A percentile compares a stretch with the other conserved stretches of the same genome.
These are phyloP conservation scores for Cygnus atratus DNA, from an alignment of 2,113 vertebrate genomes.

Conservation along the genomic window DNA sequence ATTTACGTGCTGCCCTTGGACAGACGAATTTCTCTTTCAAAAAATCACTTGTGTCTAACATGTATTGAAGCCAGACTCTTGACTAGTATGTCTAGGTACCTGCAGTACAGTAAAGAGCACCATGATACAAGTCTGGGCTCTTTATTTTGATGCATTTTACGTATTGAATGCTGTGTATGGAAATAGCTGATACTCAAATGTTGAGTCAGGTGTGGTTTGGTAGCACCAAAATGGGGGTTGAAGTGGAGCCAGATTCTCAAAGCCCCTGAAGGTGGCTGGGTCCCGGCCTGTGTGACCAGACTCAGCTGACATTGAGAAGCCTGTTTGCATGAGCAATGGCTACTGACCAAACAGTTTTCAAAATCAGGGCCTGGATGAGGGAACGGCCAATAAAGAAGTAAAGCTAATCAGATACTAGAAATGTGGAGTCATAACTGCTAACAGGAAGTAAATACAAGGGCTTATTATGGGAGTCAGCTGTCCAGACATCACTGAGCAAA, in stretches of 20 bases:
- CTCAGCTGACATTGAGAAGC: background rate
- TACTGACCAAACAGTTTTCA: background rate
- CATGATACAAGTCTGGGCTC: background rate
- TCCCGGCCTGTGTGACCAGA: background rate
- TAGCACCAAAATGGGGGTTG: background rate
- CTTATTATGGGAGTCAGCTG: background rate
- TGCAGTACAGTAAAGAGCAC: background rate
- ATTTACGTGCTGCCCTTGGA: background rate
- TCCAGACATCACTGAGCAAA: constrained; percentile 16
- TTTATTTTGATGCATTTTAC: background rate
- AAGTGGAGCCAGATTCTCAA: background rate
- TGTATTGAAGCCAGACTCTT: background rate
- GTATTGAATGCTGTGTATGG: background rate
- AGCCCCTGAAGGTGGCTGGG: background rate
- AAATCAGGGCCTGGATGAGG: background rate
- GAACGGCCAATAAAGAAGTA: background rate
- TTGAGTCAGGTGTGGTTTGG: background rate
- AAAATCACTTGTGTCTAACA: background rate
- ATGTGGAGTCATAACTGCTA: background rate
- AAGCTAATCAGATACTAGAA: background rate
- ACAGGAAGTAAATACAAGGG: background rate
- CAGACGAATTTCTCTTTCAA: background rate
- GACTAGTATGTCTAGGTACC: background rate
- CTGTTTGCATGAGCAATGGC: background rate
- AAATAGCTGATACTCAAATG: background rate